These are phyloP conservation scores for Urocitellus parryii DNA, from an alignment of 2,113 vertebrate species.

Conservation along the genomic window DNA sequence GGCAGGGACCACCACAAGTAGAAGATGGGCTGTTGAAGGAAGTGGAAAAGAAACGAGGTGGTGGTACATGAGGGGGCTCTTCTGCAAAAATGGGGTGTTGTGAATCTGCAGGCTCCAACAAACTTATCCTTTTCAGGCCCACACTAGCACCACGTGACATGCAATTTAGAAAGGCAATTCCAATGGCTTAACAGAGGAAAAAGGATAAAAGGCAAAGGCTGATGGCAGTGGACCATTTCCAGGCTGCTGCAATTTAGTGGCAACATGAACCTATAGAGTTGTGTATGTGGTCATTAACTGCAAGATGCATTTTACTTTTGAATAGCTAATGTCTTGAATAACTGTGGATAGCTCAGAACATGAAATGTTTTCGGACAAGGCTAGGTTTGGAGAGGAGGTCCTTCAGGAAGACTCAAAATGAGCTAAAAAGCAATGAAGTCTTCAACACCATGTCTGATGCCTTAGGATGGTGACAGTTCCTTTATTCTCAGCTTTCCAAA, in stretches of 20 bases:
- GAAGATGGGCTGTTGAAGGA: not conserved
- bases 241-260: not conserved
- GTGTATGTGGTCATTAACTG: not conserved
- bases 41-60: not conserved
- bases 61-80: not conserved
- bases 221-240: not conserved
- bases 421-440: not conserved
- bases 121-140: not conserved
- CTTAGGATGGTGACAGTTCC: not conserved
- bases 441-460: not conserved
- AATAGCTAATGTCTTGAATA: not conserved
- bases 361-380: not conserved
- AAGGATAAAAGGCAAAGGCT: not conserved
- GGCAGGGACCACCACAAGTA: not conserved
- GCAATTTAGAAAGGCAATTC: not conserved
- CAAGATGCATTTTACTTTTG: not conserved
- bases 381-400: not conserved
- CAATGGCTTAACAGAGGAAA: not conserved
- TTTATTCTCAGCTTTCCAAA: not conserved
- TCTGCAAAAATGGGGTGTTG: not conserved
- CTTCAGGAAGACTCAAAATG: not conserved
- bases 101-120: not conserved
- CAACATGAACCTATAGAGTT: not conserved
- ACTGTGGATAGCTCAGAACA: not conserved
- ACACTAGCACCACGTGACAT: not conserved